A percentile compares a stretch with the other conserved stretches of the same genome.
Evolutionary conservation across 2,797 vertebrate genomes (phyloP).

Genomic region (Lagocephalus sceleratus): DNA sequence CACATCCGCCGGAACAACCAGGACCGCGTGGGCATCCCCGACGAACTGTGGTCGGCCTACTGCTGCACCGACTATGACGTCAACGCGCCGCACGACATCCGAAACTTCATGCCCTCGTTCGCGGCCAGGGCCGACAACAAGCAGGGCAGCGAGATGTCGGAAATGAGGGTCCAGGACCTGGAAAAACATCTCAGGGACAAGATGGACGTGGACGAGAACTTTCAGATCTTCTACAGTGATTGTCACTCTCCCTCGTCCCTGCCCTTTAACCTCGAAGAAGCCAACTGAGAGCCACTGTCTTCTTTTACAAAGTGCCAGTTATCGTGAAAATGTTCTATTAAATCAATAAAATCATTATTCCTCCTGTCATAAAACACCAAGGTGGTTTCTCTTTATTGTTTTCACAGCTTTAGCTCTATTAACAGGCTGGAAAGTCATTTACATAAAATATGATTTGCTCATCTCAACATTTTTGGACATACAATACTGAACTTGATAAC

Average conservation of each 20-base stretch:
- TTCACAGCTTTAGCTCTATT: no score
- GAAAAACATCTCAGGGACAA: conserved; percentile 62
- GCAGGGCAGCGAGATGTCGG: conserved; percentile 59
- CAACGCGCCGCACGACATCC: conserved; percentile 59
- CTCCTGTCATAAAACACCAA: no score
- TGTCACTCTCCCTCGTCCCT: conserved; percentile 72
- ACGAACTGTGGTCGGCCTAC: conserved; percentile 74
- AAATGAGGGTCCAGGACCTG: conserved; percentile 65
- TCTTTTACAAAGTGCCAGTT: no score
- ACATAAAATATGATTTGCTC: no score
- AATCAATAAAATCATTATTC: no score
- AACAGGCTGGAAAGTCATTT: no score
- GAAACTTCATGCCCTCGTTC: conserved; percentile 61
- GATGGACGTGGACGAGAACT: conserved; percentile 65
- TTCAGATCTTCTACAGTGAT: conserved; percentile 75
- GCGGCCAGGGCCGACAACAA: conserved; percentile 65
- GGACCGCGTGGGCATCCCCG: conserved; percentile 68
- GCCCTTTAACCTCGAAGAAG: conserved; percentile 67
- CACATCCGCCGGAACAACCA: conserved; percentile 73
- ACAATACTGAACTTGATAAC: no score
- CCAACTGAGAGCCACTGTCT: conserved; percentile 36
- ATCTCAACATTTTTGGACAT: no score
- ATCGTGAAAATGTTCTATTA: no score
- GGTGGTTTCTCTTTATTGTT: no score
- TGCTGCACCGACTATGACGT: conserved; percentile 74